Evolutionary conservation across 2,113 vertebrate genomes (phyloP).

Genomic region (Takifugu bimaculatus): DNA sequence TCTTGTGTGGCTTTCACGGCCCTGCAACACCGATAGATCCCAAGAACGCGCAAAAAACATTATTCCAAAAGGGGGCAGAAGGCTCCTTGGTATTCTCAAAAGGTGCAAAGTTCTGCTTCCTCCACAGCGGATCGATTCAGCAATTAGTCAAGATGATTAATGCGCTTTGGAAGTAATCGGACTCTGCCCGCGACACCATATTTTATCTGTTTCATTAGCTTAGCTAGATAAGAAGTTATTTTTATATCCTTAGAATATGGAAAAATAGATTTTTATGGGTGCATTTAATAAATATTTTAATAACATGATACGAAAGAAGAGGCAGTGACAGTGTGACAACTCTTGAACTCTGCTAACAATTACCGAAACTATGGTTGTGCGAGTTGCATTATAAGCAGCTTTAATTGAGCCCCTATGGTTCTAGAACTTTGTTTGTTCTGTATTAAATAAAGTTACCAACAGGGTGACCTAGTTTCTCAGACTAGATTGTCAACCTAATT

Average conservation of each 20-base stretch:
- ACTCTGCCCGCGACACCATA: background rate
- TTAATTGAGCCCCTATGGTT: no score
- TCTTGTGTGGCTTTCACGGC: conserved; percentile 9
- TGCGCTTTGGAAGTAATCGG: conserved; percentile 6
- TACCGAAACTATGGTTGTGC: no score
- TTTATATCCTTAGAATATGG: no score
- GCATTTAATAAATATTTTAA: no score
- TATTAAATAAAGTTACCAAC: conserved; percentile 11
- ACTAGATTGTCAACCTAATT: conserved; percentile 49
- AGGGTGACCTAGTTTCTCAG: conserved; percentile 48
- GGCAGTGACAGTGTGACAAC: no score
- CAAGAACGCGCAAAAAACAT: background rate
- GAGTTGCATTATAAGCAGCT: background rate
- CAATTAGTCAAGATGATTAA: conserved; percentile 46
- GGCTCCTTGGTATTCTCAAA: no score
- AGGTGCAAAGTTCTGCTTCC: background rate
- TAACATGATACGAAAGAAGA: no score
- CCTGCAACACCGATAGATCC: conserved; percentile 29
- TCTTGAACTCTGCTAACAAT: no score
- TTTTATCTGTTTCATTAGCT: conserved; percentile 22
- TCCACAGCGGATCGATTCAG: conserved; percentile 28
- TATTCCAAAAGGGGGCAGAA: background rate
- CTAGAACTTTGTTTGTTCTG: conserved; percentile 1
- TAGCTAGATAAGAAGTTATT: no score
- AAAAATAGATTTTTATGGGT: no score